A percentile compares a stretch with the other conserved stretches of the same genome.
phyloP scores from a whole-genome alignment of 2,797 vertebrate species.

The Rhodeus uyekii region DNA sequence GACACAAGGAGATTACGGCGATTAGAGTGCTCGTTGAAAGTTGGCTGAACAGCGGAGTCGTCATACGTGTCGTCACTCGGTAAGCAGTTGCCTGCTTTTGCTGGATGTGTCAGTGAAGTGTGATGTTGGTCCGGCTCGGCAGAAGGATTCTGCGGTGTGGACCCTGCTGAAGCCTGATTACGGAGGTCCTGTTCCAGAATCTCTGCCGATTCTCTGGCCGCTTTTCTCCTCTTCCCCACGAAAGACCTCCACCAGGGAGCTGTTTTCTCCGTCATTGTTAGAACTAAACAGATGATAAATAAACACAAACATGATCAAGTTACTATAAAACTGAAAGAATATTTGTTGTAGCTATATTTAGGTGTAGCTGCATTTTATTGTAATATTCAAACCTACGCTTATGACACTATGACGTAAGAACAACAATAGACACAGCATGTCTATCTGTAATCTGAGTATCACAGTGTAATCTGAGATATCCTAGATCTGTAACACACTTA shows the following conservation, averaged over 20 bases:
- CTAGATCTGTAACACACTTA: not conserved
- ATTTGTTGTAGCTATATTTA: not conserved
- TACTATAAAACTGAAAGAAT: not conserved
- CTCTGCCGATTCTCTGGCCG: constrained; percentile 66
- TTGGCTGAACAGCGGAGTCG: constrained; percentile 72
- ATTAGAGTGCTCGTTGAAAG: constrained; percentile 78
- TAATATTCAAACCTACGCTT: not conserved
- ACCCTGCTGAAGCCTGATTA: not conserved
- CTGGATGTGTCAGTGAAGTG: not conserved
- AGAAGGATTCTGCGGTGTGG: not conserved
- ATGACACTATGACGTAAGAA: constrained; percentile 6
- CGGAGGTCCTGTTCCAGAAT: constrained; percentile 35
- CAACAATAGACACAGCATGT: constrained; percentile 6
- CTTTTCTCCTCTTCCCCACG: constrained; percentile 77
- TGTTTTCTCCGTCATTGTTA: constrained; percentile 78
- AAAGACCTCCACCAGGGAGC: constrained; percentile 89
- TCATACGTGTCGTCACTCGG: constrained; percentile 65
- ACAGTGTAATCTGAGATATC: not conserved
- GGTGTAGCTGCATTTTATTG: not conserved
- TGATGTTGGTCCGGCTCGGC: constrained; percentile 7
- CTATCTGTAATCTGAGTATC: not conserved
- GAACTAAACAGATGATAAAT: constrained; percentile 13
- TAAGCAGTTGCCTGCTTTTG: constrained; percentile 51
- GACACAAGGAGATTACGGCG: constrained; percentile 90
- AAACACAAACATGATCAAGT: not conserved